Conservation (phyloP, 1,140 invertebrate genomes). For the Sinonovacula constricta region DNA sequence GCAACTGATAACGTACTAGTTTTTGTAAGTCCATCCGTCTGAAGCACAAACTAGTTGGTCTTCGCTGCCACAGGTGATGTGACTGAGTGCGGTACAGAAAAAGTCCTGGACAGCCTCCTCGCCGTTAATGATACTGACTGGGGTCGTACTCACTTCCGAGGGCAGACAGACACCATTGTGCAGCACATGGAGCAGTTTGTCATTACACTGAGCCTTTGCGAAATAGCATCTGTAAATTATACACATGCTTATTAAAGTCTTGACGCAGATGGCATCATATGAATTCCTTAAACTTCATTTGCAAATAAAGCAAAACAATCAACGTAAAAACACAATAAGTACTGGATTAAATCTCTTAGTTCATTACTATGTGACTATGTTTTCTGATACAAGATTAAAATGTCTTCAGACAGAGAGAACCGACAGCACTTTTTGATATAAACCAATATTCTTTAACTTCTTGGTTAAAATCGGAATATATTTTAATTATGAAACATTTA, state of each 20-base stretch:
- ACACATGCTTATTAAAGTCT: not conserved
- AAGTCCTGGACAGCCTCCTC: slow-evolving; percentile 22
- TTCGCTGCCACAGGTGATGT: slow-evolving; percentile 6
- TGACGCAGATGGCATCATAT: not conserved
- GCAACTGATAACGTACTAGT: slow-evolving; percentile 42
- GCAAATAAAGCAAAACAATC: not conserved
- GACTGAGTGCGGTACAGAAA: slow-evolving; percentile 31
- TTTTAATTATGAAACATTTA: too few species aligned
- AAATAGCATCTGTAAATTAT: slow-evolving; percentile 27
- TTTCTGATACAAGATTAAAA: too few species aligned
- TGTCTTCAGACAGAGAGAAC: too few species aligned
- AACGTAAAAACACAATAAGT: too few species aligned
- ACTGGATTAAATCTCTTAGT: too few species aligned
- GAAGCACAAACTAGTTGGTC: slow-evolving; percentile 7
- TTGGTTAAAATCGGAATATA: too few species aligned
- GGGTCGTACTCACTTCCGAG: slow-evolving; percentile 13
- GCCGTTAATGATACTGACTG: not conserved
- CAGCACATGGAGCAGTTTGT: not conserved
- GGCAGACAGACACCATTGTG: slow-evolving; percentile 22
- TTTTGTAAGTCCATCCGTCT: slow-evolving; percentile 18
- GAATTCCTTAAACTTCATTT: too few species aligned
- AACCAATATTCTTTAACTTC: too few species aligned
- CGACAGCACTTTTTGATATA: too few species aligned
- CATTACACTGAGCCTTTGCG: slow-evolving; percentile 15
- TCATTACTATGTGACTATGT: too few species aligned